Base-by-base conservation (phyloP, 2,888 invertebrate genomes). In the Sceliomorpha sp. region DNA sequence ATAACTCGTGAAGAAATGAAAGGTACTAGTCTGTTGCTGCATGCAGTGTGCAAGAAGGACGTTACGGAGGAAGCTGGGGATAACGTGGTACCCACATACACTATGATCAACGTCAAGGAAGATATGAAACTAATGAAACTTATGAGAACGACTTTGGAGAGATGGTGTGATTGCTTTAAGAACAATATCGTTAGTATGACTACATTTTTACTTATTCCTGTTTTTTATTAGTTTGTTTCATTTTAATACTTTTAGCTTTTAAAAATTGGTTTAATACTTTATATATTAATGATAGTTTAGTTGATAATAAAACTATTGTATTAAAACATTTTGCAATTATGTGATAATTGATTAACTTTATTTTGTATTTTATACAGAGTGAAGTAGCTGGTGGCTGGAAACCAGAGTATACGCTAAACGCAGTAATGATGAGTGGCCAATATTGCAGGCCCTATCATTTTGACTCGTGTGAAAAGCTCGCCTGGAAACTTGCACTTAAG, bases 371-470 rank as follows among this genome's bases (percentile, higher is more conserved):
- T n/a, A n/a, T n/a, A n/a, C n/a, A 20, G 84, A 60, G 51, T 4
- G 44, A 76, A 45, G 62, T 76, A 20, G 26, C 58, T n/a, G 42
- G 77, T 15, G 59, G 64, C 10, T 79, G 78, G 75, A 75, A 82
- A 58, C 75, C 78, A 4, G 29, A 51, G 15, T 50, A 77, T 39
- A 76, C 75, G 3, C 48, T 87, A 4, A 73, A 70, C 8, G 70
- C 72, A 0, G 70, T 86, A n/a, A 77, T 80, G 45, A 74, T 81
- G 26, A 82, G 81, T 36, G 85, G 78, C 1, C 86, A 88, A 76
- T 87, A 85, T 59, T 74, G 80, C 9, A 77, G 79, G 12, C 70
- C 88, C 2, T 81, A 84, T 59, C 74, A 78, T 40, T 85, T 81
- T 47, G 70, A 79, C 45, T 48, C 67, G 8, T 76, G 80, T 36